A percentile compares a stretch with the other conserved stretches of the same genome.
Evolutionary conservation across 2,888 invertebrate genomes (phyloP).

Genomic region (Nomada flava): DNA sequence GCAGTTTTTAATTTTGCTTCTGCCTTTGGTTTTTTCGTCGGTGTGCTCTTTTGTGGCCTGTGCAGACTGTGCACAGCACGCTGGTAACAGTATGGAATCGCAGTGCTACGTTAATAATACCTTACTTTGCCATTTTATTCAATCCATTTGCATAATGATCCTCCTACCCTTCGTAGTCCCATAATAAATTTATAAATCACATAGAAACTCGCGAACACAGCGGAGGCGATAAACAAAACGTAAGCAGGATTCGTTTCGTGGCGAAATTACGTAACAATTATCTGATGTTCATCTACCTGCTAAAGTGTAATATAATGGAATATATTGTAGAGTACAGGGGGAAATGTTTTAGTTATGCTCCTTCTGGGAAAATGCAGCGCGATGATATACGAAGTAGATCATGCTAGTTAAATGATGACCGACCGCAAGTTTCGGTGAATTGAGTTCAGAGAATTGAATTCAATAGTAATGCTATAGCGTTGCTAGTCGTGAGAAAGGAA

Average conservation of each 20-base stretch:
- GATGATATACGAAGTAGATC: constrained; percentile 1
- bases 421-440: constrained; percentile 4
- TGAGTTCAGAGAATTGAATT: constrained; percentile 12
- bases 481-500: constrained; percentile 12
- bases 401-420: constrained; percentile 13
- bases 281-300: not conserved
- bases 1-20: too few species aligned
- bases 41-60: too few species aligned
- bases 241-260: constrained; percentile 6
- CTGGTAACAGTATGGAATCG: not conserved
- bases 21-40: too few species aligned
- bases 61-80: too few species aligned
- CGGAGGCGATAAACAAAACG: not conserved
- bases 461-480: not conserved
- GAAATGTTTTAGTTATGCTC: not conserved
- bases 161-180: constrained; percentile 10
- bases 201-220: not conserved
- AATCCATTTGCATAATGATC: constrained; percentile 43
- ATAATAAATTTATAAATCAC: constrained; percentile 42
- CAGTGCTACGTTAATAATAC: constrained; percentile 16
- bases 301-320: too few species aligned
- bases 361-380: not conserved
- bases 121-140: constrained; percentile 23
- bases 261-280: not conserved
- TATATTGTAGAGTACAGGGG: not conserved